Percentiles rank a stretch among this genome's conserved stretches.
Evolutionary conservation across 1,140 invertebrate genomes (phyloP).

Genomic region (Yoshiicerus persimilis): DNA sequence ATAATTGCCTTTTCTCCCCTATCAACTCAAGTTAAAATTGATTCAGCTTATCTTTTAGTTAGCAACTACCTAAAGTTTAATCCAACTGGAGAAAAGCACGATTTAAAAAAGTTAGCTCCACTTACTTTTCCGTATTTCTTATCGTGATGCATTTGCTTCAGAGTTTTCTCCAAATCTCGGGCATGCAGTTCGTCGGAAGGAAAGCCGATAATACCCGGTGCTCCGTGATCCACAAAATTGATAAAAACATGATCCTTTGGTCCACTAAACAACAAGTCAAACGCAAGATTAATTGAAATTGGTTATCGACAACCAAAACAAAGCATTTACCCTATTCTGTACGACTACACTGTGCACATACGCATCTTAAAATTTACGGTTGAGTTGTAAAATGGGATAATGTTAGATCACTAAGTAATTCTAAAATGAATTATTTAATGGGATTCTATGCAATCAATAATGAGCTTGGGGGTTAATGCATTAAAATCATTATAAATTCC

Average conservation of each 20-base stretch:
- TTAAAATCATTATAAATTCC: too few relatives aligned
- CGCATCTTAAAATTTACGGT: too few relatives aligned
- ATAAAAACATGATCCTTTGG: constrained; percentile 66
- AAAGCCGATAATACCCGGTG: constrained; percentile 60
- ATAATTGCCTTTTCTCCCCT: too few relatives aligned
- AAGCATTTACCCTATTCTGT: too few relatives aligned
- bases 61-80: not conserved
- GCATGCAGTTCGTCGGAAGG: constrained; percentile 54
- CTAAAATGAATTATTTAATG: too few relatives aligned
- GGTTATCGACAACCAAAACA: not conserved
- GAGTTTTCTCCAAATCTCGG: constrained; percentile 51
- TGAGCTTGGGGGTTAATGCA: too few relatives aligned
- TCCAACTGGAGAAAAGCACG: not conserved
- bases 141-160: constrained; percentile 58
- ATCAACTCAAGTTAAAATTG: not conserved
- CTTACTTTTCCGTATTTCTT: constrained; percentile 56
- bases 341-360: too few relatives aligned
- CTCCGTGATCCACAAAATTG: constrained; percentile 69
- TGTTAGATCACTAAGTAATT: too few relatives aligned
- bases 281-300: not conserved
- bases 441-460: too few relatives aligned
- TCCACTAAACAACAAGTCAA: constrained; percentile 54
- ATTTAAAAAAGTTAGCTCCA: not conserved
- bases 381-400: too few relatives aligned
- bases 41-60: constrained; percentile 7